Evolutionary conservation across 2,888 invertebrate species (phyloP), one percentile per base, ranked within the genome.

Genomic region (Muschampia plurimacula): DNA sequence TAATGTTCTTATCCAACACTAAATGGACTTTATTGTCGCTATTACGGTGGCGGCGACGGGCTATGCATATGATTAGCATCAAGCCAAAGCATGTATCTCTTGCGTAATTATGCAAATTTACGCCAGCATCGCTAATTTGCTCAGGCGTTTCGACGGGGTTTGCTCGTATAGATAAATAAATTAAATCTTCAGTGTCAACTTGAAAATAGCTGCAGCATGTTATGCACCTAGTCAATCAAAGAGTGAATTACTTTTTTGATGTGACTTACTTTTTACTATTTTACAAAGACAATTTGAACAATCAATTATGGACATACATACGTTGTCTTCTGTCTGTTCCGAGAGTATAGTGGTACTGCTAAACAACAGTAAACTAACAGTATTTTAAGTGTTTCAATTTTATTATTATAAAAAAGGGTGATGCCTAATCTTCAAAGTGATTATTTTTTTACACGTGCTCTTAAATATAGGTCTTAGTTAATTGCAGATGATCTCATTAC

Each of bases 91-190:
- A 89, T 86, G 87, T 87, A 88, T 88, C 86, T 85, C 83, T 87
- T 87, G 84, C 82, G 83, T 86, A 88, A 89, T 87, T 89, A 92
- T 91, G 89, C 81, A 84, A 86, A 90, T 79, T 77, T 75, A 76
- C 80, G 78, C 83, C 83, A 84, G 83, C 87, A 84, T 82, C 80
- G 82, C 84, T 86, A 81, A 83, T 86, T 85, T 80, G 80, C 82
- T 84, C 83, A 77, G 81, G 77, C 78, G 82, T 82, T 86, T 84
- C 80, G 81, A 83, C 82, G 77, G 78, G 76, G 78, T 81, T 73
- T 73, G 55, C 69, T 73, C 49, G 72, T 69, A 59, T 69, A 75
- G 59, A 69, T 52, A 69, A 22, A 32, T 67, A 36, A 60, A 49
- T 63, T 62, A 67, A 39, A 57, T 65, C 15, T 59, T 63, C 22